Evolutionary conservation across 2,797 vertebrate genomes (phyloP).

Genomic region (Petrocephalus schoutedeni): DNA sequence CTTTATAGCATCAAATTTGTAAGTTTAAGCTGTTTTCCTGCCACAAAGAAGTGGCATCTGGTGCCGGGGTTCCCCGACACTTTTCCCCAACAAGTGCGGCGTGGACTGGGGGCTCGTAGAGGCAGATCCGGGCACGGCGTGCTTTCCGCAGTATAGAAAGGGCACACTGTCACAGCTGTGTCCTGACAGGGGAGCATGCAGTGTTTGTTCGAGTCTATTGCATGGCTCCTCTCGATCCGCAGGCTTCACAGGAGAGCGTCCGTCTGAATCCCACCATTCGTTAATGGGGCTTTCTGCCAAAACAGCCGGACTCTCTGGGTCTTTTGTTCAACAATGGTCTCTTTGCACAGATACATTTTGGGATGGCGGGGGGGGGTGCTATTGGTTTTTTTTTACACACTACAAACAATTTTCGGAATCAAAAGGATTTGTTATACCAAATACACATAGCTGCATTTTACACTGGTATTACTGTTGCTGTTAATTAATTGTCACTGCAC

Average conservation of each 20-base stretch:
- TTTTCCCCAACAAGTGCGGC: not conserved
- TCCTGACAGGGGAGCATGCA: slow-evolving; percentile 37
- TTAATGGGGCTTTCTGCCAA: slow-evolving; percentile 40
- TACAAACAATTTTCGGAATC: not conserved
- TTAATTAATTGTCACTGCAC: not conserved
- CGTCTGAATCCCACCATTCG: slow-evolving; percentile 22
- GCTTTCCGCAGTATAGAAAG: slow-evolving; percentile 41
- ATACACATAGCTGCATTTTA: not conserved
- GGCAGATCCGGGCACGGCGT: not conserved
- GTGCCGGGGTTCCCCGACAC: not conserved
- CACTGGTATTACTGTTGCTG: not conserved
- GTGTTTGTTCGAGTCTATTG: slow-evolving; percentile 32
- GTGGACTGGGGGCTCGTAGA: not conserved
- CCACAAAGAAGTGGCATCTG: not conserved
- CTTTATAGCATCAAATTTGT: not conserved
- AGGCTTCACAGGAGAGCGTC: slow-evolving; percentile 20
- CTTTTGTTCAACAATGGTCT: slow-evolving; percentile 55
- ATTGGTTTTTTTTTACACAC: not conserved
- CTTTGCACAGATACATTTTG: slow-evolving; percentile 50
- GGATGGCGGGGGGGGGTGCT: slow-evolving; percentile 14
- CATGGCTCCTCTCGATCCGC: not conserved
- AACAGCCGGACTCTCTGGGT: slow-evolving; percentile 35
- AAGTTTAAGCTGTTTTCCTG: not conserved
- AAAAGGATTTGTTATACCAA: not conserved
- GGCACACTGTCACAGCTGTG: slow-evolving; percentile 45